Evolutionary conservation across 2,888 invertebrate species (phyloP), one percentile per base, ranked within the genome.

Genomic region (Bembecia ichneumoniformis): DNA sequence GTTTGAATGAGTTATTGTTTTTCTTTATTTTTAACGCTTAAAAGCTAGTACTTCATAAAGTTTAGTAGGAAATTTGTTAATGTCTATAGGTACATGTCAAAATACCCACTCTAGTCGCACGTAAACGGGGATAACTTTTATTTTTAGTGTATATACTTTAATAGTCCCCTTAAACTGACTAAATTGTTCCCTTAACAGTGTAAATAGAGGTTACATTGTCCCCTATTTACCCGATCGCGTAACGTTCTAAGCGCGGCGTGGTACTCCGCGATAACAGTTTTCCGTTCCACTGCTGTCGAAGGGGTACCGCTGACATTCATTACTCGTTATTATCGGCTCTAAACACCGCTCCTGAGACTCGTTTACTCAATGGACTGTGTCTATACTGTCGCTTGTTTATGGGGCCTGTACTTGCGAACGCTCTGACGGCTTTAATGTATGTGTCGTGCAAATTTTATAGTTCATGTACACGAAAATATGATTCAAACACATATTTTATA

Each of bases 311-410:
- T 78, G 77, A 78, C 74, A 74, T 78, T 79, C 81, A 83, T 82
- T 82, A 79, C 74, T 63, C 70, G 74, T 77, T 76, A 83, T 82
- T 83, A 84, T 83, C 84, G 73, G 63, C 68, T 63, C 71, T 78
- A 78, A 79, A 78, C 80, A 80, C 64, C 52, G 69, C 72, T 71
- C 77, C 73, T 68, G 59, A 72, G 73, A 71, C 74, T 70, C 74
- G 69, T 73, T 69, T 69, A 74, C 60, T 74, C 77, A 73, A 78
- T 76, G 74, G 74, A 60, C 66, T 73, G 71, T 69, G 66, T 65
- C 68, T 64, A 63, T 60, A 62, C 56, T 58, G 55, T 55, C 55
- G 54, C 62, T 64, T 60, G 63, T 66, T 66, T 66, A 68, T 63
- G 58, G 53, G 49, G 48, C 53, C 55, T 53, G 49, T 15, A 16